Evolutionary conservation across 2,888 invertebrate species (phyloP).

Genomic region (Holacanthella duospinosa): DNA sequence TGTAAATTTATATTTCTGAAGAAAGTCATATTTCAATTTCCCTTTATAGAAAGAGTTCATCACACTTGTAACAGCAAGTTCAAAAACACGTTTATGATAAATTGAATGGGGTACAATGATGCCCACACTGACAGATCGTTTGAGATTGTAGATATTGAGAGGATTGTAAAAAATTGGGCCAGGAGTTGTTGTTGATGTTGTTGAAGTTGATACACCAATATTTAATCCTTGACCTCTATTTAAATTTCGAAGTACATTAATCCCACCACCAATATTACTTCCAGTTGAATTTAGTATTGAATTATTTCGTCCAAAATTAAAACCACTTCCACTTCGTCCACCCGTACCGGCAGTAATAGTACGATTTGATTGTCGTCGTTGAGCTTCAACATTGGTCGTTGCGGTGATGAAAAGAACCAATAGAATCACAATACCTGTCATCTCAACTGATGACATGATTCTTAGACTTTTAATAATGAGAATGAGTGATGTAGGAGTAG

Average conservation of each 20-base stretch:
- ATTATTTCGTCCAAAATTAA: not conserved
- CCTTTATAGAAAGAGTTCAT: constrained; percentile 51
- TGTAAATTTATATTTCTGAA: constrained; percentile 54
- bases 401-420: not conserved
- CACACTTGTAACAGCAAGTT: constrained; percentile 54
- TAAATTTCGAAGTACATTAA: not conserved
- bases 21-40: constrained; percentile 51
- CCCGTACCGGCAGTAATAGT: no score
- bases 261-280: not conserved
- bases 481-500: no score
- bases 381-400: not conserved
- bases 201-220: not conserved
- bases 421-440: not conserved
- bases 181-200: not conserved
- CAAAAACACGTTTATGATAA: constrained; percentile 61
- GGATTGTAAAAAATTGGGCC: not conserved
- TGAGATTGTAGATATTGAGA: no score
- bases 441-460: not conserved
- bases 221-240: not conserved
- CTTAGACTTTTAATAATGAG: not conserved
- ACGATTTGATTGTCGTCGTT: not conserved
- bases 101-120: constrained; percentile 66
- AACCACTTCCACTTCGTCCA: not conserved
- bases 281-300: not conserved
- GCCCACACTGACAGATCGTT: constrained; percentile 45